These are phyloP conservation scores for Thymelicus acteon DNA, from an alignment of 2,888 invertebrate genomes.

Conservation along the genomic window DNA sequence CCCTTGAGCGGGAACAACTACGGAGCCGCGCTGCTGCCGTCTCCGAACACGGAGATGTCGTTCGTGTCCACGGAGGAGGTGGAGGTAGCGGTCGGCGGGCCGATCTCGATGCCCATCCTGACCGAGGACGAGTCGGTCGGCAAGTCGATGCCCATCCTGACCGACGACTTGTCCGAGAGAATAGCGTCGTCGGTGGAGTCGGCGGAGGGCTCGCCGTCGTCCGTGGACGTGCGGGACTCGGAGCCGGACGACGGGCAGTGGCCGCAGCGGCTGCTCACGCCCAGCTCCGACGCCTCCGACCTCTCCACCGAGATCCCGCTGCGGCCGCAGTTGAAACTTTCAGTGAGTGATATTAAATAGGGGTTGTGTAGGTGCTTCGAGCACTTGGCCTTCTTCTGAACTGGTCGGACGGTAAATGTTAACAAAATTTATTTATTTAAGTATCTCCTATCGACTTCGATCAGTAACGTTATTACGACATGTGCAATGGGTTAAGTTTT, in stretches of 20 bases:
- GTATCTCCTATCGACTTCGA: constrained; percentile 45
- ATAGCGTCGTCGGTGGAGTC: constrained; percentile 63
- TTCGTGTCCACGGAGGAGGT: constrained; percentile 63
- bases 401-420: constrained; percentile 17
- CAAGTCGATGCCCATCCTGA: constrained; percentile 76
- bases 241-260: constrained; percentile 63
- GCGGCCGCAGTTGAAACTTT: constrained; percentile 71
- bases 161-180: constrained; percentile 65
- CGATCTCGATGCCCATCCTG: constrained; percentile 86
- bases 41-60: constrained; percentile 69
- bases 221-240: constrained; percentile 60
- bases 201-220: constrained; percentile 58
- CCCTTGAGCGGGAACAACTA: constrained; percentile 66
- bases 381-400: constrained; percentile 33
- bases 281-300: constrained; percentile 70
- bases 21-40: constrained; percentile 56
- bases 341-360: constrained; percentile 58
- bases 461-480: constrained; percentile 43
- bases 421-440: constrained; percentile 48
- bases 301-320: constrained; percentile 73
- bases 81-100: constrained; percentile 60
- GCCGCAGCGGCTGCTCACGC: constrained; percentile 67
- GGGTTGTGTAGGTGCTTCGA: constrained; percentile 30
- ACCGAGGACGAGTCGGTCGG: constrained; percentile 74
- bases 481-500: constrained; percentile 66